These are phyloP conservation scores for Beroe forskalii DNA, from an alignment of 37 sponge, comb jelly and placozoan genomes.

Conservation along the genomic window DNA sequence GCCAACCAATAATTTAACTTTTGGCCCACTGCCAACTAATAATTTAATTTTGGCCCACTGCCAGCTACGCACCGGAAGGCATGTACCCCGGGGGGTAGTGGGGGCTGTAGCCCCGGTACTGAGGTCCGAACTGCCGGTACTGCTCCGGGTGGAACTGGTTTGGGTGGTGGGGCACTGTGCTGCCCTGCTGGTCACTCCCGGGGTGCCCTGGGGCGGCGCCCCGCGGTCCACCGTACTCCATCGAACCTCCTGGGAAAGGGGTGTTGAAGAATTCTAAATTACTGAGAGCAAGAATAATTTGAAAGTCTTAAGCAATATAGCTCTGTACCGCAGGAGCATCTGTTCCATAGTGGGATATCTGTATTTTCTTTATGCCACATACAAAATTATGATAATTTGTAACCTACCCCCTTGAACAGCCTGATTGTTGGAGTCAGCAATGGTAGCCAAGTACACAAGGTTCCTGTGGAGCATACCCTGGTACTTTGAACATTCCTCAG, in stretches of 20 bases:
- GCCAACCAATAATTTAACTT: no score
- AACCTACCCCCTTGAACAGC: conserved; percentile 45
- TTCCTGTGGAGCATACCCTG: conserved; percentile 86
- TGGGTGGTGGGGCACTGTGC: conserved; percentile 58
- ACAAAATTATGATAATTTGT: no score
- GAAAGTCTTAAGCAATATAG: no score
- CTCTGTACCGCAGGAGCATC: no score
- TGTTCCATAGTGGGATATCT: no score
- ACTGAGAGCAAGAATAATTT: no score
- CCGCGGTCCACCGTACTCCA: conserved; percentile 42
- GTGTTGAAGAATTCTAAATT: no score
- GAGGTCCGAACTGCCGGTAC: conserved; percentile 60
- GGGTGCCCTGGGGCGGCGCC: neutral
- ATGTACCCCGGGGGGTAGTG: conserved; percentile 59
- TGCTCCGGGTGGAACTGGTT: conserved; percentile 16
- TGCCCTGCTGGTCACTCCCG: conserved; percentile 1
- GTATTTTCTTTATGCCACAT: no score
- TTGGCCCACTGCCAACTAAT: no score
- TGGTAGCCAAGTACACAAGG: conserved; percentile 74
- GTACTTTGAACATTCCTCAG: conserved; percentile 72
- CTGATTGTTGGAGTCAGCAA: conserved; percentile 77
- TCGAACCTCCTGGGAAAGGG: neutral
- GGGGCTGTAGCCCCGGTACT: conserved; percentile 11
- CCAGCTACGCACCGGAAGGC: conserved; percentile 16
- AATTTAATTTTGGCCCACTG: no score